These are phyloP conservation scores for Trematomus bernacchii DNA, from an alignment of 2,797 vertebrate species.

Conservation along the genomic window DNA sequence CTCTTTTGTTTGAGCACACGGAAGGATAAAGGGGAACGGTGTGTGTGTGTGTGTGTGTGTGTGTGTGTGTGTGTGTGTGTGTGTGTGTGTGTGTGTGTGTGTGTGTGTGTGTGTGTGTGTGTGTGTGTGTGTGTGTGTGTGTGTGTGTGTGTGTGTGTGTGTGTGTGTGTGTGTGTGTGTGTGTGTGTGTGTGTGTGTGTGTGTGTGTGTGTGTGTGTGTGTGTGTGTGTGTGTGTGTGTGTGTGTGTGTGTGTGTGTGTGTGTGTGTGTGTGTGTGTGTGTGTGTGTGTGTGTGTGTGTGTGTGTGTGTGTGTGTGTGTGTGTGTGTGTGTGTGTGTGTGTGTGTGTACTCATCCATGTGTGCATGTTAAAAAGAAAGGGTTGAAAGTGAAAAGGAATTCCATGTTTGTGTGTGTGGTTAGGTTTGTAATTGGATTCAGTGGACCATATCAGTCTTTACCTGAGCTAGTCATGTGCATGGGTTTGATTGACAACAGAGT, in stretches of 20 bases:
- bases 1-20: slow-evolving; percentile 36
- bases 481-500: slow-evolving; percentile 76
- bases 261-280: neutral
- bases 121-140: slow-evolving; percentile 1
- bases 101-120: slow-evolving; percentile 1
- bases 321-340: neutral
- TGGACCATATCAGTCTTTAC: slow-evolving; percentile 76
- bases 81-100: slow-evolving; percentile 5
- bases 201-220: neutral
- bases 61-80: neutral
- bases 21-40: slow-evolving; percentile 31
- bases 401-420: slow-evolving; percentile 68
- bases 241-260: neutral
- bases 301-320: neutral
- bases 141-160: neutral
- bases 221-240: neutral
- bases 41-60: neutral
- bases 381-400: slow-evolving; percentile 32
- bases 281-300: slow-evolving; percentile 1
- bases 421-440: slow-evolving; percentile 80
- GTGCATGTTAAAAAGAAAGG: slow-evolving; percentile 16
- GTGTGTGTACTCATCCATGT: slow-evolving; percentile 7
- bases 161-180: slow-evolving; percentile 5
- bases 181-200: slow-evolving; percentile 8
- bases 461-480: slow-evolving; percentile 76